Evolutionary conservation across 2,888 invertebrate genomes (phyloP).

Genomic region (Drosophila quinaria): DNA sequence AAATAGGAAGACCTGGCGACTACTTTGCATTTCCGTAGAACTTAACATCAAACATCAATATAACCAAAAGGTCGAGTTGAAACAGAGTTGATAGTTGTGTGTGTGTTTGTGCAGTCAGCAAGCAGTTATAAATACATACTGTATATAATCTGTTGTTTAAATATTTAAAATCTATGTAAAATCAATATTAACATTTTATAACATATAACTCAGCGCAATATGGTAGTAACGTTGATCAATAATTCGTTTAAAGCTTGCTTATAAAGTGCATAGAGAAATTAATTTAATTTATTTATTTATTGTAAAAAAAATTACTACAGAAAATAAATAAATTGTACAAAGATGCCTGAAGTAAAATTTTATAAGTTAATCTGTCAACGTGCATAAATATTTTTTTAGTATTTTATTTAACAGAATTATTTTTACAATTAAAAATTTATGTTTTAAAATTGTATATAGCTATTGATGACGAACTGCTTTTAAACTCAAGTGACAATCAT

Average conservation of each 20-base stretch:
- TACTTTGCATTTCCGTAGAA: constrained; percentile 3
- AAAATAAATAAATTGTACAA: not conserved
- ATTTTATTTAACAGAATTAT: not conserved
- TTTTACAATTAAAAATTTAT: too few species aligned
- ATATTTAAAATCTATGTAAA: too few species aligned
- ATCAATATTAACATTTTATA: constrained; percentile 5
- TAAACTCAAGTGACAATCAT: constrained; percentile 3
- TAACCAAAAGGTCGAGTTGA: not conserved
- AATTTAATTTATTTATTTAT: too few species aligned
- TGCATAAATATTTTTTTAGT: not conserved
- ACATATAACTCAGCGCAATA: not conserved
- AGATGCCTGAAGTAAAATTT: too few species aligned
- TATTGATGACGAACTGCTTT: constrained; percentile 10
- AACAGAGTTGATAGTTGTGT: not conserved
- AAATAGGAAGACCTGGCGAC: constrained; percentile 14
- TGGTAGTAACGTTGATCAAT: not conserved
- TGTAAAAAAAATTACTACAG: not conserved
- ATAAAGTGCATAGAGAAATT: too few species aligned
- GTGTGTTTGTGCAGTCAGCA: not conserved
- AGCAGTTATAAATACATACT: constrained; percentile 6
- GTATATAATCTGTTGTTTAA: too few species aligned
- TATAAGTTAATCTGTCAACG: too few species aligned
- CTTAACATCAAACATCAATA: constrained; percentile 21
- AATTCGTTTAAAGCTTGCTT: not conserved
- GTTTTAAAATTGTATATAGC: too few species aligned